Evolutionary conservation across 2,888 invertebrate genomes (phyloP).

Genomic region (Parochlus steinenii): DNA sequence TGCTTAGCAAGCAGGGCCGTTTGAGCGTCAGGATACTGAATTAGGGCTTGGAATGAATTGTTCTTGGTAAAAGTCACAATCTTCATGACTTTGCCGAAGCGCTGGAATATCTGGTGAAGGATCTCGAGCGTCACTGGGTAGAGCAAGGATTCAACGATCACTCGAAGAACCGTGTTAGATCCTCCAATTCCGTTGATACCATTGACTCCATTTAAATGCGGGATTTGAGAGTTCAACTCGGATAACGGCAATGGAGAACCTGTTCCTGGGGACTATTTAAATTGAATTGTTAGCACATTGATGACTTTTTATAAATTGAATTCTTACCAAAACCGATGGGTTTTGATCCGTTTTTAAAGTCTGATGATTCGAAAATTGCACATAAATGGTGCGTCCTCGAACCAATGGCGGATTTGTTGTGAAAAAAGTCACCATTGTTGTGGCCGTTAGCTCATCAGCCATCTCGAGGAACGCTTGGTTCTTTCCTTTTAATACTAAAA

Average conservation of each 20-base stretch:
- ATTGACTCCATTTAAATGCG: no score
- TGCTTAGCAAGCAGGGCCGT: slow-evolving; percentile 95
- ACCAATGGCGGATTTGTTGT: slow-evolving; percentile 83
- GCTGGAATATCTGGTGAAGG: slow-evolving; percentile 92
- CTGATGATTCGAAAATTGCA: slow-evolving; percentile 96
- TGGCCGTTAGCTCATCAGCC: slow-evolving; percentile 86
- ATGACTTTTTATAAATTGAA: no score
- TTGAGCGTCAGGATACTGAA: slow-evolving; percentile 94
- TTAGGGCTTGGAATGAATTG: slow-evolving; percentile 88
- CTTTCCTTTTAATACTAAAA: slow-evolving; percentile 92
- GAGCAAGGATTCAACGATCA: slow-evolving; percentile 97
- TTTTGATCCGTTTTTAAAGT: slow-evolving; percentile 97
- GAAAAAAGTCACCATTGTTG: slow-evolving; percentile 92
- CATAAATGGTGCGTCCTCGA: slow-evolving; percentile 89
- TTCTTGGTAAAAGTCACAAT: slow-evolving; percentile 99
- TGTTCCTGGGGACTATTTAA: slow-evolving; percentile 36
- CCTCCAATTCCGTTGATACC: no score
- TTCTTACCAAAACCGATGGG: slow-evolving; percentile 82
- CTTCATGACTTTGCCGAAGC: slow-evolving; percentile 96
- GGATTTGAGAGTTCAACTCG: slow-evolving; percentile 37
- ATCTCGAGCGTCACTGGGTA: slow-evolving; percentile 97
- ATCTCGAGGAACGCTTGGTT: slow-evolving; percentile 98
- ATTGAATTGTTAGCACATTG: no score
- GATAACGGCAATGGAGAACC: slow-evolving; percentile 43
- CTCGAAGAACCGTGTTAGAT: slow-evolving; percentile 89